A percentile compares a stretch with the other conserved stretches of the same genome.
These are phyloP conservation scores for Heliothis subflexa DNA, from an alignment of 1,140 invertebrate species.

Conservation along the genomic window DNA sequence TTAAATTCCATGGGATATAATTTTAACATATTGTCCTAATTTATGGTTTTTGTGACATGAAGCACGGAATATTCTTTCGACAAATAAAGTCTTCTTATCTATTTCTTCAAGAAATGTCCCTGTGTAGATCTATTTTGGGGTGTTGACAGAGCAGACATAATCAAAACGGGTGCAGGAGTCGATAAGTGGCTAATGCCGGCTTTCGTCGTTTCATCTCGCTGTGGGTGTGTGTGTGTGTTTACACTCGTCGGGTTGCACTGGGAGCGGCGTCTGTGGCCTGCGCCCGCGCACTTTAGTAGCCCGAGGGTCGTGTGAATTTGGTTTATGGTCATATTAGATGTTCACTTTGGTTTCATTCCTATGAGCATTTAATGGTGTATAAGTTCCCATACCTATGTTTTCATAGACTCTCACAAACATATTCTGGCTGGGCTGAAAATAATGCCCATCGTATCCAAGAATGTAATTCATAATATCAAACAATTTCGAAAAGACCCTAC, in stretches of 20 bases:
- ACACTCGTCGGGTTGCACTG: conserved; percentile 35
- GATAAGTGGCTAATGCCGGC: conserved; percentile 81
- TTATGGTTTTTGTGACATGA: background rate
- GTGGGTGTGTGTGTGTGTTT: conserved; percentile 53
- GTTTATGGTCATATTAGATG: conserved; percentile 37
- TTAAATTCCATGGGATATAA: no score
- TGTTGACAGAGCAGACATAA: conserved; percentile 77
- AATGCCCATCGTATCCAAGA: no score
- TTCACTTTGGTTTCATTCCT: background rate
- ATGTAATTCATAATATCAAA: no score
- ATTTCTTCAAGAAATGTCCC: conserved; percentile 21
- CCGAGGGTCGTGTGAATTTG: conserved; percentile 51
- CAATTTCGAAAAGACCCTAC: background rate
- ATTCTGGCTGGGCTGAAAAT: no score
- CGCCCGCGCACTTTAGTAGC: conserved; percentile 48
- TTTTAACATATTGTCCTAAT: no score
- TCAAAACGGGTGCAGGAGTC: conserved; percentile 70
- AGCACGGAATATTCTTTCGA: background rate
- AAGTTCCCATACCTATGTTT: no score
- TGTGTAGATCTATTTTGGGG: conserved; percentile 76
- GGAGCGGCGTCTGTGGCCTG: conserved; percentile 26
- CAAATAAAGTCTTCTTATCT: background rate
- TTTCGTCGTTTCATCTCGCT: conserved; percentile 71
- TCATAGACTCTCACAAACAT: no score
- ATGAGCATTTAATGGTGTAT: no score